Base-by-base conservation (phyloP, 2,113 vertebrate genomes). In the Balaeniceps rex region DNA sequence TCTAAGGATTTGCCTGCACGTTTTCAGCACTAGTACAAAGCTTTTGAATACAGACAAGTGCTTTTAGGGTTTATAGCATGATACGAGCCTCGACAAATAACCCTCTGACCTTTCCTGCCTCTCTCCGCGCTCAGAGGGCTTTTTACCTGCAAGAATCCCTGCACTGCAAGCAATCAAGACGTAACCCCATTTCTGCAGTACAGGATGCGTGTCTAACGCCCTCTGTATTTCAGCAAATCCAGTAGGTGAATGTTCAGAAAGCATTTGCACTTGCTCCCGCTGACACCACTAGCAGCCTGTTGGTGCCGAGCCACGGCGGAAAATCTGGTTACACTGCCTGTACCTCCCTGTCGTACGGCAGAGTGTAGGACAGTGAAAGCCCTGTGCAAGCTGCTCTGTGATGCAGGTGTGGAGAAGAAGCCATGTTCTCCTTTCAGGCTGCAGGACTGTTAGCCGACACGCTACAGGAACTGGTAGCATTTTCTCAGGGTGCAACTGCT, bases 271-370 rank as follows among this genome's bases (percentile, higher is more conserved):
- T 91, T 29, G 44, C 36, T 89, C 9, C 58, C 42, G 3, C 14
- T 5, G 70, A 51, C 65, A 42, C 19, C 40, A 1, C 3, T 4
- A 40, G 75, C 83, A 55, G 74, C 55, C 36, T 17, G 19, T 10
- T 42, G 74, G 74, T 52, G 71, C 52, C 0, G 12, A 79, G 55
- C 52, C 25, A 4, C 8, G 3, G 25, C 5, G 5, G 60, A 11
- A 64, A 19, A 47, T 17, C 26, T 10, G 51, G 7, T 28, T 3
- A 4, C 1, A 1, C 14, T 38, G 55, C 24, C 26, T 1, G 14
- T 19, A 2, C 19, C 40, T 51, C 19, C 54, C 19, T 21, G 49
- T 2, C 7, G 0, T 4, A 4, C 1, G 5, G 44, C 2, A 7
- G 38, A 18, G 66, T 0, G 17, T 7, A 2, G 61, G 25, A 4